Evolutionary conservation across 2,113 vertebrate species (phyloP), one percentile per base, ranked within the genome.

Genomic region (Condylura cristata): DNA sequence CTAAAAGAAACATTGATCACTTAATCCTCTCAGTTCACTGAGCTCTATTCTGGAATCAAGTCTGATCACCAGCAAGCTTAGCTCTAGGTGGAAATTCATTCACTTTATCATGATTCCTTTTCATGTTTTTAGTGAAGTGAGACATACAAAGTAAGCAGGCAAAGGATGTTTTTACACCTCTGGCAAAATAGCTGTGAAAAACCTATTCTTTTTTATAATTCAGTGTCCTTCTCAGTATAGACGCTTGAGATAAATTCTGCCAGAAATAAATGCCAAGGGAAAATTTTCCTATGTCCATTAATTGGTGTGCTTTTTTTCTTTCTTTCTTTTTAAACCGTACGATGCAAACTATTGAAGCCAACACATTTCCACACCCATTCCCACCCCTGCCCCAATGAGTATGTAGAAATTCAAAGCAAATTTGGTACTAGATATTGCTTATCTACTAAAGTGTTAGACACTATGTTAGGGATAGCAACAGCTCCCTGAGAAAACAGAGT

Each of bases 1-100:
- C 90, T 84, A 28, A 93, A 83, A 88, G 91, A 56, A 41, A 44
- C 79, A 91, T 91, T 78, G 91, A 91, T 93, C 86, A 87, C 71
- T 86, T 94, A 90, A 96, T 96, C 91, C 66, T 83, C 84, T 70
- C 70, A 34, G 60, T 58, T 86, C 86, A n/a, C 39, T 2, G 28
- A 75, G 28, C 17, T 80, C 80, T 86, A n/a, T 61, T 93, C 53
- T 71, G 60, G 74, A 82, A 51, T 61, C 72, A 85, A 96, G 76
- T 86, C 86, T 30, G 20, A 76, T 58, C 53, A 16, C 88, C 60
- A 30, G 93, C 70, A 87, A 72, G 78, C 53, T 92, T n/a, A 70
- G 37, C 41, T 89, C 83, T 93, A 32, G 2, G 41, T 76, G 85
- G 70, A 90, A 85, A 93, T 3, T 58, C 37, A 75, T 32, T 48